These are phyloP conservation scores for Sorex maritimensis DNA, from an alignment of 2,797 vertebrate genomes.

Conservation along the genomic window DNA sequence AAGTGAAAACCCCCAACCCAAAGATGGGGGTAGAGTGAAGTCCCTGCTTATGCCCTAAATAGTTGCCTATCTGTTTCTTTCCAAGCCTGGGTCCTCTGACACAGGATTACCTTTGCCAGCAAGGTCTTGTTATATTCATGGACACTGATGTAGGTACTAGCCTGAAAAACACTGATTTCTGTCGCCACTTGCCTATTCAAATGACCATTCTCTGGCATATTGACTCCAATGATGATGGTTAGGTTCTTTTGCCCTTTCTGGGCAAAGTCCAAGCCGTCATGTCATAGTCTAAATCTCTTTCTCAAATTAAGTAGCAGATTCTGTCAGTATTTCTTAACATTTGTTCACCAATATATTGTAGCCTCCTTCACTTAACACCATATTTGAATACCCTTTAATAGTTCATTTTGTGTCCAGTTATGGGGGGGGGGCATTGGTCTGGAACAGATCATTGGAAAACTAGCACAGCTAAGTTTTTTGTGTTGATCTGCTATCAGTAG, in stretches of 20 bases:
- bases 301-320: conserved; percentile 46
- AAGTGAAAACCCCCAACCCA: neutral
- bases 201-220: conserved; percentile 52
- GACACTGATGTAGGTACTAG: neutral
- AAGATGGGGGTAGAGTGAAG: neutral
- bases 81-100: conserved; percentile 1
- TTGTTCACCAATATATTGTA: conserved; percentile 13
- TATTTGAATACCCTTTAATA: conserved; percentile 28
- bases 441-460: conserved; percentile 44
- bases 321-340: conserved; percentile 44
- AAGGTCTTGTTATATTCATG: conserved; percentile 6
- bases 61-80: too few species aligned
- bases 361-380: conserved; percentile 19
- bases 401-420: conserved; percentile 47
- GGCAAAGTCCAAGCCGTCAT: conserved; percentile 60
- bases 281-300: conserved; percentile 55
- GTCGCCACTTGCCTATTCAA: neutral
- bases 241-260: conserved; percentile 57
- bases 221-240: neutral
- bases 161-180: too few species aligned
- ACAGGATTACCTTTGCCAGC: conserved; percentile 11
- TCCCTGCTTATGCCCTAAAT: neutral
- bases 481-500: neutral
- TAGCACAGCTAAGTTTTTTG: neutral
- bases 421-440: neutral